Base-by-base conservation (phyloP, 2,888 invertebrate genomes). In the Timema cristinae region DNA sequence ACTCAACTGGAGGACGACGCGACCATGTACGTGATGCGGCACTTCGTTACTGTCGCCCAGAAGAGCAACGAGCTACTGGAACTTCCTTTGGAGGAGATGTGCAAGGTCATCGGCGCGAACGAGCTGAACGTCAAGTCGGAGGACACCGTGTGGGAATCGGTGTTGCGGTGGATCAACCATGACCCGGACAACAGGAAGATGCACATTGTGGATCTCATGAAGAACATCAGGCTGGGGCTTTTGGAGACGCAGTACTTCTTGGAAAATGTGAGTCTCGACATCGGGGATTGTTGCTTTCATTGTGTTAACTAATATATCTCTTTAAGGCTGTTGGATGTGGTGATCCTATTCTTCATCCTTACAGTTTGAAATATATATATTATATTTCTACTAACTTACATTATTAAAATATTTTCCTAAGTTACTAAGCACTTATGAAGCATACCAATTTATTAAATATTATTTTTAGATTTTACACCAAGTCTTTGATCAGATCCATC, bases 161-260 rank as follows among this genome's bases (percentile, higher is more conserved):
- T 94, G 32, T 81, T 95, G 70, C 88, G 91, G 67, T 97, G 96
- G 97, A 93, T 97, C 72, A 90, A 94, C 78, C 86, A 89, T 77
- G 90, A 93, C 77, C 88, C 91, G 0, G 89, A 90, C 47, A 83
- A 83, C 16, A 88, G 96, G 66, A 91, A 90, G 82, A 85, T 85
- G 71, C 86, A 92, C 80, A 91, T 95, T 49, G 91, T 93, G 2
- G 87, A 90, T 70, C 83, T 95, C 47, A 91, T 94, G 90, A 88
- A 88, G 74, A 91, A 91, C 77, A 91, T 94, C 76, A 87, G 94
- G 47, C 86, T 95, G 9, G 91, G 95, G 75, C 84, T 96, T 50
- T 85, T 97, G 78, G 93, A 95, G 76, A 94, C 95, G 2, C 87
- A 94, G 85, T 96, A 91, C 81, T 97, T 97, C 81, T 86, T 95